phyloP scores from a whole-genome alignment of 2,888 invertebrate genomes.

The Napeogenes sylphis region DNA sequence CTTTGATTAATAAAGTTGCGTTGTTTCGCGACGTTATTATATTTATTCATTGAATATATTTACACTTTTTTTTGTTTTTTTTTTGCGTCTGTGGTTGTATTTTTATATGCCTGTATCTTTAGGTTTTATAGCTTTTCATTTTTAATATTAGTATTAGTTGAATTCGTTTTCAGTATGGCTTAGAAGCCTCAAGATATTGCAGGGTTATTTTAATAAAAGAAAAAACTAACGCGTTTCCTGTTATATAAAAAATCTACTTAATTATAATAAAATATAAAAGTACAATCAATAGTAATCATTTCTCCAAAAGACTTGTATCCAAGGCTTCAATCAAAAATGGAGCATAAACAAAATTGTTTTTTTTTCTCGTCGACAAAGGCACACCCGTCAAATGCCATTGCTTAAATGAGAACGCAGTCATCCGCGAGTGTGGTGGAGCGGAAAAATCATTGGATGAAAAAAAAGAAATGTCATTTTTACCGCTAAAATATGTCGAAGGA shows the following conservation, averaged over 20 bases:
- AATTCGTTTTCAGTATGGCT: too few relatives aligned
- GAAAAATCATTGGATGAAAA: slow-evolving; percentile 67
- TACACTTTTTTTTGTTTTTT: slow-evolving; percentile 17
- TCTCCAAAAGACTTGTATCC: slow-evolving; percentile 42
- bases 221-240: background rate
- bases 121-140: too few relatives aligned
- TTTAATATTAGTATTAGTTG: too few relatives aligned
- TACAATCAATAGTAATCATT: slow-evolving; percentile 18
- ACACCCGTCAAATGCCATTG: slow-evolving; percentile 73
- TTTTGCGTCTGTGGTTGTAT: too few relatives aligned
- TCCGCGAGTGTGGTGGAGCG: slow-evolving; percentile 68
- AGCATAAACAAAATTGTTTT: slow-evolving; percentile 41
- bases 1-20: slow-evolving; percentile 64
- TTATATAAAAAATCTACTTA: background rate
- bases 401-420: slow-evolving; percentile 74
- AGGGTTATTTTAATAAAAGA: too few relatives aligned
- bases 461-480: slow-evolving; percentile 58
- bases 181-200: too few relatives aligned
- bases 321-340: slow-evolving; percentile 67
- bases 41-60: slow-evolving; percentile 29
- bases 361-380: slow-evolving; percentile 60
- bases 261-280: slow-evolving; percentile 8
- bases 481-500: slow-evolving; percentile 36
- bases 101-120: too few relatives aligned
- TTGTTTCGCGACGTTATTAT: slow-evolving; percentile 31